A percentile compares a stretch with the other conserved stretches of the same genome.
Evolutionary conservation across 2,888 invertebrate species (phyloP).

Genomic region (Chaitophorus viminalis): DNA sequence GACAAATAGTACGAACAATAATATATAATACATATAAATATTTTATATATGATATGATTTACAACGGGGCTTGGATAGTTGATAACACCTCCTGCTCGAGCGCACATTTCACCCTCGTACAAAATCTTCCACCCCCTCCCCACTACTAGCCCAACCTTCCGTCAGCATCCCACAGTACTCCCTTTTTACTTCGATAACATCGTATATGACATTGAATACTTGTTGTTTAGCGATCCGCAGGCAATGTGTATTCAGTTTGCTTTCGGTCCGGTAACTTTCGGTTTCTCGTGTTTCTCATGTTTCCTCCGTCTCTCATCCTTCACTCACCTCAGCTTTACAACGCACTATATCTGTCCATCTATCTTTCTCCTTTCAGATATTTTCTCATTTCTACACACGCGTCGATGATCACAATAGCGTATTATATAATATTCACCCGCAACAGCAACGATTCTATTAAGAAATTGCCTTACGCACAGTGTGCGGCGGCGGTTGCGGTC

Average conservation of each 20-base stretch:
- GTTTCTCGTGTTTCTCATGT: constrained; percentile 9
- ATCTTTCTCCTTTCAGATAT: background rate
- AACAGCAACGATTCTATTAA: constrained; percentile 32
- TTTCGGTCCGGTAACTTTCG: constrained; percentile 51
- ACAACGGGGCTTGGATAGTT: constrained; percentile 1
- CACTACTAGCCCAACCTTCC: background rate
- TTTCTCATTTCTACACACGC: background rate
- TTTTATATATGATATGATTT: constrained; percentile 14
- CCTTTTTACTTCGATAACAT: constrained; percentile 41
- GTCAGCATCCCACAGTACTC: background rate
- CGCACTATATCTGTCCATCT: background rate
- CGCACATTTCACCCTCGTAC: constrained; percentile 21
- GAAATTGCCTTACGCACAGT: constrained; percentile 41
- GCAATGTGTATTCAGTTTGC: background rate
- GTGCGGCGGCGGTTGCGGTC: background rate
- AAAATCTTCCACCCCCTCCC: background rate
- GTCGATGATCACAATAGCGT: background rate
- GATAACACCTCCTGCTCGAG: constrained; percentile 26
- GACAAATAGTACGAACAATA: constrained; percentile 18
- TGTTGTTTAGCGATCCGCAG: constrained; percentile 44
- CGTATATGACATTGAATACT: constrained; percentile 17
- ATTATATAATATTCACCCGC: background rate
- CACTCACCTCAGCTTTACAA: background rate
- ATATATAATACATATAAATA: no score
- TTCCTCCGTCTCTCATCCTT: background rate